Percentiles rank a stretch among this genome's conserved stretches.
These are phyloP conservation scores for Myanophis thanlyinensis DNA, from an alignment of 2,113 vertebrate species.

Conservation along the genomic window DNA sequence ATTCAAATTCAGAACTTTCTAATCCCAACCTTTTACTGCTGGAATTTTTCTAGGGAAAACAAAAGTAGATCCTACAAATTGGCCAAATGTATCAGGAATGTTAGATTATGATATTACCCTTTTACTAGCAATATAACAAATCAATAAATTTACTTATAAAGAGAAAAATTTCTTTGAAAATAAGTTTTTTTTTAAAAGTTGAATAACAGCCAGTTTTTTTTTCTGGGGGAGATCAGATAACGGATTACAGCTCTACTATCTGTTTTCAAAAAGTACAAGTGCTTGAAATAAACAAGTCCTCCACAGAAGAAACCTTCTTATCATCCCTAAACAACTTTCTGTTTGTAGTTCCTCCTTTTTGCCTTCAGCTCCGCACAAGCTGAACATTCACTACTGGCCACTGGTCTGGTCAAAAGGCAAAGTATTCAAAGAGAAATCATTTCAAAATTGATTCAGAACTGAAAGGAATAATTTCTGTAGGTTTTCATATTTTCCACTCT, in stretches of 20 bases:
- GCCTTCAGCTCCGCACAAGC: neutral
- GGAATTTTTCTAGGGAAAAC: neutral
- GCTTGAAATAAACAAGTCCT: conserved; percentile 16
- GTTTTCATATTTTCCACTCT: neutral
- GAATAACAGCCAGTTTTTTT: neutral
- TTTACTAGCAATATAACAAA: neutral
- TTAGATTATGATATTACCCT: neutral
- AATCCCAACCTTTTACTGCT: neutral
- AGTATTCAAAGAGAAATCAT: neutral
- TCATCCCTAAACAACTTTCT: conserved; percentile 9
- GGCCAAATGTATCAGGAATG: neutral
- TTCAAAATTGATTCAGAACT: neutral
- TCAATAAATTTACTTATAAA: neutral
- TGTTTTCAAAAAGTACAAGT: neutral
- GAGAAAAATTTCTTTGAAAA: neutral
- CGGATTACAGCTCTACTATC: neutral
- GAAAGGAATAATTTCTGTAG: neutral
- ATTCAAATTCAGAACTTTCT: neutral
- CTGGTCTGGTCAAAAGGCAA: neutral
- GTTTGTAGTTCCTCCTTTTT: conserved; percentile 12
- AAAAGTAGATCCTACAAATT: neutral
- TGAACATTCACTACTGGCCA: neutral
- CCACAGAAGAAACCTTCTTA: neutral
- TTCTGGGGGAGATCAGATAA: neutral
- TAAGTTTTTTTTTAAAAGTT: neutral